These are phyloP conservation scores for Oxystoma pomonae DNA, from an alignment of 2,888 invertebrate genomes.

Conservation along the genomic window DNA sequence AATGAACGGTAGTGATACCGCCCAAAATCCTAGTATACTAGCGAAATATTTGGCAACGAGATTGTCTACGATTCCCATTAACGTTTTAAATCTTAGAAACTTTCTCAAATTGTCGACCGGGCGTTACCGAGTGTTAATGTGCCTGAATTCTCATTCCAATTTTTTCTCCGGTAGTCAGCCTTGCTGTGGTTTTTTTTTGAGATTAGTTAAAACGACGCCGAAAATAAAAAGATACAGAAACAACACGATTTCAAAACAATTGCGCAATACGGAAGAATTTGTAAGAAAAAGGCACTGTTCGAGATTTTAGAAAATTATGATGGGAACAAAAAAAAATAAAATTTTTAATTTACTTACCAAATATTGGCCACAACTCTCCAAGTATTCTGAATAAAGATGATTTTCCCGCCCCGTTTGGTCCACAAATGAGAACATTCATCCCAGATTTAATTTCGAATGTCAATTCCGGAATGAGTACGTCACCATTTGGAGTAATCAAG, in stretches of 20 bases:
- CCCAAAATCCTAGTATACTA: slow-evolving; percentile 90
- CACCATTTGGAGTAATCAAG: slow-evolving; percentile 95
- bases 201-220: too few species aligned
- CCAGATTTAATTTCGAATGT: slow-evolving; percentile 85
- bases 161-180: slow-evolving; percentile 87
- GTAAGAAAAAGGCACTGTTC: too few species aligned
- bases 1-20: too few species aligned
- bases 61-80: slow-evolving; percentile 94
- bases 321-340: too few species aligned
- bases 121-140: slow-evolving; percentile 94
- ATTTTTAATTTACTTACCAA: too few species aligned
- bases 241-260: too few species aligned
- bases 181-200: slow-evolving; percentile 79
- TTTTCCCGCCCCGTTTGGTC: slow-evolving; percentile 98
- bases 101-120: slow-evolving; percentile 78
- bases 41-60: slow-evolving; percentile 95
- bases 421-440: slow-evolving; percentile 96
- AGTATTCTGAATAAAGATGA: slow-evolving; percentile 94
- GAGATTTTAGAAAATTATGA: too few species aligned
- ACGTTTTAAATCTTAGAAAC: slow-evolving; percentile 82
- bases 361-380: slow-evolving; percentile 96
- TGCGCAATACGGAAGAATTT: too few species aligned
- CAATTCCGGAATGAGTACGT: slow-evolving; percentile 84
- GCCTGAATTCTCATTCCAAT: slow-evolving; percentile 95
- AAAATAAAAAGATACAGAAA: too few species aligned